These are phyloP conservation scores for Otocyon megalotis DNA, from an alignment of 2,113 vertebrate species.

Conservation along the genomic window DNA sequence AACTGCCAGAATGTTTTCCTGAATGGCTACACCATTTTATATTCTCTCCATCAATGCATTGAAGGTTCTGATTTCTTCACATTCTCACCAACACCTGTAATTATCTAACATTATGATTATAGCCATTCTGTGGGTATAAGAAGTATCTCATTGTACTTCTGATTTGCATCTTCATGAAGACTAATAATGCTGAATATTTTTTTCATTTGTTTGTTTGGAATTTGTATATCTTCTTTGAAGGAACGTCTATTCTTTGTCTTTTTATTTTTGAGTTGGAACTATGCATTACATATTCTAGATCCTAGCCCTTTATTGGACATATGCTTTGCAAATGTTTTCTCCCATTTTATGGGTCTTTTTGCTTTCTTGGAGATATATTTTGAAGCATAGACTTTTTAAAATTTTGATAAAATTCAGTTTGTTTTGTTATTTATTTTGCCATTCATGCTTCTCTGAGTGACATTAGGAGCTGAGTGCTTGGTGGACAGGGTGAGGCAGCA, in stretches of 20 bases:
- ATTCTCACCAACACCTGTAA: neutral
- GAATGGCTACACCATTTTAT: neutral
- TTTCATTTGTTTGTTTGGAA: neutral
- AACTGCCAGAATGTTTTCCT: neutral
- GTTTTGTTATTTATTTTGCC: neutral
- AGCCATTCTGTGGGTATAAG: neutral
- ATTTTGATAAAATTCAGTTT: neutral
- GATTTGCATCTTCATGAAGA: neutral
- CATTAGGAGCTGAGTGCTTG: neutral
- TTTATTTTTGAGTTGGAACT: neutral
- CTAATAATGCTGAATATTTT: neutral
- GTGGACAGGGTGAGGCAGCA: neutral
- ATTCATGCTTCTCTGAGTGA: neutral
- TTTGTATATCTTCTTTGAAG: neutral
- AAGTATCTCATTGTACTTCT: neutral
- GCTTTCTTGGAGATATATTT: neutral
- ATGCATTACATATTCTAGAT: neutral
- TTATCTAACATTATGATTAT: neutral
- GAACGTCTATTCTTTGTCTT: neutral
- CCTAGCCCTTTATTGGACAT: neutral
- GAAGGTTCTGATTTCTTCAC: neutral
- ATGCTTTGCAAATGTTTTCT: neutral
- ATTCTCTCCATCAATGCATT: neutral
- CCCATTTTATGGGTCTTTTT: neutral
- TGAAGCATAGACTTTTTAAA: neutral